Evolutionary conservation across 1,140 invertebrate species (phyloP).

Genomic region (Rhopalosiphum maidis): DNA sequence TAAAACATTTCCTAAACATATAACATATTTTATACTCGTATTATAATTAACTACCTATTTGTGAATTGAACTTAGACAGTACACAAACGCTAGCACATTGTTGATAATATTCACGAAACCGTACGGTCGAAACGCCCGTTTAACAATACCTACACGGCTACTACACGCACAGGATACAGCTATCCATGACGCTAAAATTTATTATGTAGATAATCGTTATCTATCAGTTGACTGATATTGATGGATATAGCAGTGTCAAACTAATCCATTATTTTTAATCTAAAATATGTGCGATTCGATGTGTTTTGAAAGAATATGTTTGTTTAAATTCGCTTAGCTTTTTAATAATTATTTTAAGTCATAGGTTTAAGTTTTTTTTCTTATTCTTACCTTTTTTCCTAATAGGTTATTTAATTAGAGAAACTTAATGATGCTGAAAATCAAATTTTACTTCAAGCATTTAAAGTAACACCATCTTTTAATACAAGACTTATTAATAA

Average conservation of each 20-base stretch:
- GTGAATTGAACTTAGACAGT: not conserved
- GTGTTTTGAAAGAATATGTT: not conserved
- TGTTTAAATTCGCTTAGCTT: not conserved
- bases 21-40: not conserved
- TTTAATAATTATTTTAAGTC: not conserved
- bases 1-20: no score
- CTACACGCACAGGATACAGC: not conserved
- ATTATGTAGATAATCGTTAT: not conserved
- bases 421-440: not conserved
- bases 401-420: not conserved
- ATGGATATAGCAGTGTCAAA: not conserved
- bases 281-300: not conserved
- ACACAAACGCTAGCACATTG: not conserved
- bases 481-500: not conserved
- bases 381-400: not conserved
- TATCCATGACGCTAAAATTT: not conserved
- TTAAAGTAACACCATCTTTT: not conserved
- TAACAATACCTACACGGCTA: not conserved
- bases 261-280: not conserved
- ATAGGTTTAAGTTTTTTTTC: not conserved
- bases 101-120: not conserved
- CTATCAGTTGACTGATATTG: constrained; percentile 1
- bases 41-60: not conserved
- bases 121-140: not conserved
- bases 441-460: not conserved